Conservation (phyloP, 2,113 vertebrate genomes). For the Ondatra zibethicus region DNA sequence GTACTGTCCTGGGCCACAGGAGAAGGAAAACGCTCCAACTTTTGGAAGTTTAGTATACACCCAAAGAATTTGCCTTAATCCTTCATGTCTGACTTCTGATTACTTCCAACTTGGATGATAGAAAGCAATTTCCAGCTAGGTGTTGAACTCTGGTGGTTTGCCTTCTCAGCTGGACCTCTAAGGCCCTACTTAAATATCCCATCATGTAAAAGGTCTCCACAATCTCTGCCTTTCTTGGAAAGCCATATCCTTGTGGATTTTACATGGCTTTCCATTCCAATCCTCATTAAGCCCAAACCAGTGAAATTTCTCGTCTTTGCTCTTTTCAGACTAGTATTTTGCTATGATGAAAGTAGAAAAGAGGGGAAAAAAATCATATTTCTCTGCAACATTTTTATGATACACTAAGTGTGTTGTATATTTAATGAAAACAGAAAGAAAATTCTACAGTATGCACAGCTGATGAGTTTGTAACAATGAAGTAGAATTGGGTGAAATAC, state of each 20-base stretch:
- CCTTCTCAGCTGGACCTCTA: conserved; percentile 50
- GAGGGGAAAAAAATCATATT: background rate
- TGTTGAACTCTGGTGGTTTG: conserved; percentile 42
- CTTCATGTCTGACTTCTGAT: conserved; percentile 65
- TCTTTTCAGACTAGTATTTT: conserved; percentile 13
- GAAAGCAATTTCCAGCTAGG: conserved; percentile 77
- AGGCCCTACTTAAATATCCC: conserved; percentile 55
- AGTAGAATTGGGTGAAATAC: conserved; percentile 35
- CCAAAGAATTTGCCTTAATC: conserved; percentile 73
- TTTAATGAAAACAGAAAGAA: conserved; percentile 48
- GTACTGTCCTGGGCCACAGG: background rate
- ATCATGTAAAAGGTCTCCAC: conserved; percentile 60
- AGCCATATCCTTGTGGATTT: conserved; percentile 47
- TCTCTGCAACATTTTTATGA: conserved; percentile 49
- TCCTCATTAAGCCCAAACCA: conserved; percentile 24
- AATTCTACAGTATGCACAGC: background rate
- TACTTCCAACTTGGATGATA: conserved; percentile 61
- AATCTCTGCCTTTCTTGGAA: conserved; percentile 55
- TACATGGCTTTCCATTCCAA: conserved; percentile 65
- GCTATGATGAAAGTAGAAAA: conserved; percentile 31
- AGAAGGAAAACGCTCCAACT: conserved; percentile 14
- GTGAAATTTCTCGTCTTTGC: conserved; percentile 28
- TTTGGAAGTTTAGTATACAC: conserved; percentile 53
- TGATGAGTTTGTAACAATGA: conserved; percentile 43
- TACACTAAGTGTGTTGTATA: conserved; percentile 40